Percentiles rank a stretch among this genome's conserved stretches.
Evolutionary conservation across 53 echinoderm and acorn worm species (phyloP).

Genomic region (Henricia sp.): DNA sequence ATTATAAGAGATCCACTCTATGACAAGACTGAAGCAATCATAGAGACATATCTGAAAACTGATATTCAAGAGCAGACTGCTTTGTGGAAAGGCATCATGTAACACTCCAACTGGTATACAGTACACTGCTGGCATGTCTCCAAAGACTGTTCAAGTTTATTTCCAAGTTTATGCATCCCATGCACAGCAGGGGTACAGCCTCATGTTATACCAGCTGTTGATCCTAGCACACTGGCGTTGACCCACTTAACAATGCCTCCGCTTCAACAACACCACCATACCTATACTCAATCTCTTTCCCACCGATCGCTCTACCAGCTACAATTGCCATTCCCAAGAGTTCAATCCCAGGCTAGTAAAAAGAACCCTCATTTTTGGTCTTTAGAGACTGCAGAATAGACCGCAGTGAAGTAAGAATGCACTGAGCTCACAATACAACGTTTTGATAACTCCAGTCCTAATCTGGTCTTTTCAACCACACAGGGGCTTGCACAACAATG

Average conservation of each 20-base stretch:
- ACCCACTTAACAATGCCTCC: constrained; percentile 52
- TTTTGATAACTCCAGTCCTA: constrained; percentile 53
- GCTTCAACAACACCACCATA: constrained; percentile 23
- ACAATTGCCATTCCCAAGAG: constrained; percentile 55
- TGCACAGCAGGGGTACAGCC: neutral
- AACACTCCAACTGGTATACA: too few species aligned
- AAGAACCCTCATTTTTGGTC: constrained; percentile 32
- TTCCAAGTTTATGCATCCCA: neutral
- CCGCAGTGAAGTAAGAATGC: constrained; percentile 17
- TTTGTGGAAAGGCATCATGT: too few species aligned
- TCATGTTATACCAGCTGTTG: constrained; percentile 21
- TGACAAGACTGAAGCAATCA: too few species aligned
- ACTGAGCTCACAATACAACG: constrained; percentile 48
- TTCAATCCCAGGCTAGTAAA: constrained; percentile 18
- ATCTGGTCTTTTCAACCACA: constrained; percentile 50
- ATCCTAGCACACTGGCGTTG: neutral
- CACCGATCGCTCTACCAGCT: constrained; percentile 33
- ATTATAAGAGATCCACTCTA: too few species aligned
- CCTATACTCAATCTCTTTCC: neutral
- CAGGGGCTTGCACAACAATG: constrained; percentile 12
- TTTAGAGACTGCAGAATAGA: constrained; percentile 40
- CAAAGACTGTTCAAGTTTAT: too few species aligned
- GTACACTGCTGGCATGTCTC: too few species aligned
- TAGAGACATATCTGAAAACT: too few species aligned
- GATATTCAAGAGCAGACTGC: too few species aligned